phyloP scores from a whole-genome alignment of 2,113 vertebrate genomes.

The Chascanopsetta lugubris region DNA sequence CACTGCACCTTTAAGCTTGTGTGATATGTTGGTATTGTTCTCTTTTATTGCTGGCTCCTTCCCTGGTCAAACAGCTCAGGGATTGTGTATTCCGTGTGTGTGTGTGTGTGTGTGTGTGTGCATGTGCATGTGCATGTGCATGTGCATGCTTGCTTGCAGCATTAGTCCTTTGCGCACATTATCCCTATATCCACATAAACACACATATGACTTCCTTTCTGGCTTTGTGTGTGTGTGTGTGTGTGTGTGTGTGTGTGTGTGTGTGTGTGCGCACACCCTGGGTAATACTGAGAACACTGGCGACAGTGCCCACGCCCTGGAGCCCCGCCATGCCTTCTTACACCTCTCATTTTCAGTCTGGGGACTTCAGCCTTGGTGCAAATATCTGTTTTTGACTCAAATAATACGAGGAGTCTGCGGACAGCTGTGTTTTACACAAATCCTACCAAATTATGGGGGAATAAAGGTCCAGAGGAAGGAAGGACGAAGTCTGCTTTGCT shows the following conservation, averaged over 20 bases:
- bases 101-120: neutral
- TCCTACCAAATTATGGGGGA: conserved; percentile 69
- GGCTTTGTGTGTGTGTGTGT: conserved; percentile 34
- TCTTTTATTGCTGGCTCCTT: too few relatives aligned
- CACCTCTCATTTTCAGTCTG: conserved; percentile 77
- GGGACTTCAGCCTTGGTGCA: conserved; percentile 62
- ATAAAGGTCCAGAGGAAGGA: conserved; percentile 51
- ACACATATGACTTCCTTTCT: conserved; percentile 44
- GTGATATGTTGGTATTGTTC: too few relatives aligned
- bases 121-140: too few relatives aligned
- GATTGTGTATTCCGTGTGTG: conserved; percentile 20
- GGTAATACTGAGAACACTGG: conserved; percentile 56
- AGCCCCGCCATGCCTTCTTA: conserved; percentile 55
- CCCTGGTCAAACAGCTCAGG: conserved; percentile 1
- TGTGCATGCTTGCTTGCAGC: conserved; percentile 22
- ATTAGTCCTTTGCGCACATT: conserved; percentile 36
- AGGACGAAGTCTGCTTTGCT: conserved; percentile 17
- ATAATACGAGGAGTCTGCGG: conserved; percentile 60
- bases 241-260: conserved; percentile 50
- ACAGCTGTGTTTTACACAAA: conserved; percentile 74
- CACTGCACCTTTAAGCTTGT: too few relatives aligned
- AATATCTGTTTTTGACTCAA: conserved; percentile 76
- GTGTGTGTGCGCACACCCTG: conserved; percentile 26
- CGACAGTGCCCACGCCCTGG: conserved; percentile 67
- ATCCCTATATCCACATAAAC: conserved; percentile 15